Base-by-base conservation (phyloP, 2,888 invertebrate genomes). In the Buathra laborator region DNA sequence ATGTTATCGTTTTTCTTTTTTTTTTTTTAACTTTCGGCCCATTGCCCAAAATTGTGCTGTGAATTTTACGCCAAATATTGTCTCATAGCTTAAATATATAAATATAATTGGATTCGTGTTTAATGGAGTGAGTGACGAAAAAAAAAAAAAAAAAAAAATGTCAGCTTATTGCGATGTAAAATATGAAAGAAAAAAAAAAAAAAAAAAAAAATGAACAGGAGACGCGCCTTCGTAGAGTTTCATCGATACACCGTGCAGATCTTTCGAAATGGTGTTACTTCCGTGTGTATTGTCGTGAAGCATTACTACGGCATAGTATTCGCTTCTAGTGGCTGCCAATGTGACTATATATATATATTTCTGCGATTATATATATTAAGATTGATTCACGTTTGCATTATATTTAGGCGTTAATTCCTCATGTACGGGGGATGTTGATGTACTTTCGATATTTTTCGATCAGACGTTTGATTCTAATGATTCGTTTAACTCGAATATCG, bases 311-410 rank as follows among this genome's bases (percentile, higher is more conserved):
- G 62, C 32, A 75, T 48, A 75, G 74, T 75, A 66, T 51, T 51
- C 16, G 80, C 76, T 80, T 76, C 77, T 84, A 86, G 86, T 84
- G 86, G 80, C 85, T 87, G 86, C 78, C 83, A 79, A 86, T 86
- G 82, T 83, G 75, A 76, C 75, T 66, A 76, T 66, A 43, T 66
- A 66, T 66, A 66, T 19, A 43, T 62, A 43, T 66, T 53, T 66
- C 66, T n/a, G 48, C 29, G 29, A 76, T 76, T 51, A 76, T 43
- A 48, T 51, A 76, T 43, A 48, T 67, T 51, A 59, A 82, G 56
- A 51, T 82, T 76, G 48, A 64, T 74, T 56, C 56, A 76, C 78
- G 53, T 85, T 81, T 81, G 82, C 82, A 83, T 77, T 29, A 59
- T 67, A 53, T 44, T 48, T 78, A 80, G 71, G 72, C 67, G 81